Conservation (phyloP, 2,113 vertebrate genomes). For the Ptyas mucosa region DNA sequence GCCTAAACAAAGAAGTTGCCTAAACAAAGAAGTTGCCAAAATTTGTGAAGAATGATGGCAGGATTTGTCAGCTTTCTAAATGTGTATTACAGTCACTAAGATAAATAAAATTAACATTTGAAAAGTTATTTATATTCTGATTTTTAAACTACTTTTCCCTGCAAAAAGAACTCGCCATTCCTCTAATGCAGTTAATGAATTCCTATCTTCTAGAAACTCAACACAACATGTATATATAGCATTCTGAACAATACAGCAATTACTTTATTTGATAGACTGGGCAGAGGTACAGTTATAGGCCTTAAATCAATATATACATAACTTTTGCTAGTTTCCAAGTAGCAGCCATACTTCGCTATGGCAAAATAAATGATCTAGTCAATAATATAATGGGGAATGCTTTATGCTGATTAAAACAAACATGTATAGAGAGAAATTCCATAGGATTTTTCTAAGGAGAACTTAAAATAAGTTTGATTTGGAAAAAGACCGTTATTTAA, state of each 20-base stretch:
- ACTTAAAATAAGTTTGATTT: not conserved
- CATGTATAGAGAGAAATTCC: not conserved
- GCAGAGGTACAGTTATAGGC: not conserved
- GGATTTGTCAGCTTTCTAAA: not conserved
- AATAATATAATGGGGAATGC: not conserved
- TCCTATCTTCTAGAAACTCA: not conserved
- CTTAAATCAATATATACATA: not conserved
- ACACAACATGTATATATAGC: not conserved
- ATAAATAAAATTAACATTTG: not conserved
- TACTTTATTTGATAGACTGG: not conserved
- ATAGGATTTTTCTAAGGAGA: not conserved
- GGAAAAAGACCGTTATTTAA: not conserved
- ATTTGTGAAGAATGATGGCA: not conserved
- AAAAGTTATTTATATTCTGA: not conserved
- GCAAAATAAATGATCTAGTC: not conserved
- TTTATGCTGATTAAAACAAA: not conserved
- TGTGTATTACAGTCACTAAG: not conserved
- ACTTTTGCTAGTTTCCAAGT: not conserved
- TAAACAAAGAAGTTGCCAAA: not conserved
- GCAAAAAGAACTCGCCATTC: not conserved
- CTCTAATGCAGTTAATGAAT: not conserved
- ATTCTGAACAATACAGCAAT: not conserved
- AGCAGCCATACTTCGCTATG: not conserved
- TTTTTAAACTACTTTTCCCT: not conserved
- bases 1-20: not conserved